Conservation (phyloP, 2,888 invertebrate species). For the Perithous albicinctus region DNA sequence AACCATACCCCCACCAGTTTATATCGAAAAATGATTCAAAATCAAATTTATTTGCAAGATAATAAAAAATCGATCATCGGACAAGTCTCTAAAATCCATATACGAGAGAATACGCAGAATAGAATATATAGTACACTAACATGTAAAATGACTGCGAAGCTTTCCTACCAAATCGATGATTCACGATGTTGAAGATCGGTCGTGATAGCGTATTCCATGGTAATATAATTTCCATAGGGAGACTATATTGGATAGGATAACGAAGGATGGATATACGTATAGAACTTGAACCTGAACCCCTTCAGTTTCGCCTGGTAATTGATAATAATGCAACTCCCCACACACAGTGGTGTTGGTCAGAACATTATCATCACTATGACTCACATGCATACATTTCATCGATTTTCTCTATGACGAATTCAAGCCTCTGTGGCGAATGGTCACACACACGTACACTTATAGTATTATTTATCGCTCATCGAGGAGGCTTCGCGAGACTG, state of each 20-base stretch:
- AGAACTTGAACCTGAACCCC: conserved; percentile 29
- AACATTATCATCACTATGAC: conserved; percentile 30
- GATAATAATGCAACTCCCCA: conserved; percentile 9
- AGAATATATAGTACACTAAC: too few species aligned
- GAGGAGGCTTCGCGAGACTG: not conserved
- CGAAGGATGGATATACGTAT: not conserved
- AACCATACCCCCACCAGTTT: too few species aligned
- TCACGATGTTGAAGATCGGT: conserved; percentile 6
- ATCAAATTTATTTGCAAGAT: too few species aligned
- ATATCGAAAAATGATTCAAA: too few species aligned
- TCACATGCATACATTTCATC: conserved; percentile 48
- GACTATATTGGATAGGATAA: not conserved
- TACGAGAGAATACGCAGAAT: too few species aligned
- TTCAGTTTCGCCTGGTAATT: conserved; percentile 2
- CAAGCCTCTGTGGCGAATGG: not conserved
- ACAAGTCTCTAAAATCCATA: too few species aligned
- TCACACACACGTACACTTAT: not conserved
- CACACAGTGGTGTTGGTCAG: not conserved
- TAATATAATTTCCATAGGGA: conserved; percentile 36
- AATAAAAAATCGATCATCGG: too few species aligned
- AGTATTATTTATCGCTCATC: not conserved
- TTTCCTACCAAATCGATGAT: conserved; percentile 12
- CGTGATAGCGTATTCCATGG: conserved; percentile 5
- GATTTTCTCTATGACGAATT: conserved; percentile 37
- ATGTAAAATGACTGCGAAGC: too few species aligned